phyloP scores from a whole-genome alignment of 2,113 vertebrate species.

The Ceratotherium simum region DNA sequence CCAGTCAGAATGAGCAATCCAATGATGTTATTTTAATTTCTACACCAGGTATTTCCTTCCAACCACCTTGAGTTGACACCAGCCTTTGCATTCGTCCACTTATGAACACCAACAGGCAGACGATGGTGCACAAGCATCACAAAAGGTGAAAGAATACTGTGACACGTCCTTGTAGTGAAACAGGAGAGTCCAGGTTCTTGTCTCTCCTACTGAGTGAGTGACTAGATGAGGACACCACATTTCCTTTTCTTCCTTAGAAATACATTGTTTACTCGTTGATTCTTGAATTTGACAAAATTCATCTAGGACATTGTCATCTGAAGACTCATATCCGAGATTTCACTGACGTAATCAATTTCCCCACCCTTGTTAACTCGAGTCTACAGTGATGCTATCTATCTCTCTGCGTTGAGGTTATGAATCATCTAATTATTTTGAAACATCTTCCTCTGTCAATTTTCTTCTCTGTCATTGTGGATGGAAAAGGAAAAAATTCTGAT shows the following conservation, averaged over 20 bases:
- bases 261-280: not conserved
- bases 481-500: not conserved
- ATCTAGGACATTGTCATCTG: not conserved
- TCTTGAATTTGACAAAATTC: slow-evolving; percentile 30
- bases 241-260: not conserved
- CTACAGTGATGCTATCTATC: not conserved
- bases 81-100: not conserved
- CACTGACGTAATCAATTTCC: not conserved
- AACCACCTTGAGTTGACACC: not conserved
- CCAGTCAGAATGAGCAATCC: not conserved
- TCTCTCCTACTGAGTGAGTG: not conserved
- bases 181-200: not conserved
- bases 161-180: not conserved
- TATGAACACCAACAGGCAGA: not conserved
- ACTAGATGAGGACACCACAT: not conserved
- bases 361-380: not conserved
- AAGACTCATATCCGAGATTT: slow-evolving; percentile 45
- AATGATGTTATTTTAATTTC: not conserved
- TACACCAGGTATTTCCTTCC: not conserved
- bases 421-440: not conserved
- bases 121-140: not conserved
- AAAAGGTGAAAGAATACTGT: not conserved
- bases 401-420: not conserved
- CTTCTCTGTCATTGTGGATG: not conserved
- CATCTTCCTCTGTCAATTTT: not conserved